A percentile compares a stretch with the other conserved stretches of the same genome.
Conservation (phyloP, 2,113 vertebrate species). For the Australoheros scitulus region DNA sequence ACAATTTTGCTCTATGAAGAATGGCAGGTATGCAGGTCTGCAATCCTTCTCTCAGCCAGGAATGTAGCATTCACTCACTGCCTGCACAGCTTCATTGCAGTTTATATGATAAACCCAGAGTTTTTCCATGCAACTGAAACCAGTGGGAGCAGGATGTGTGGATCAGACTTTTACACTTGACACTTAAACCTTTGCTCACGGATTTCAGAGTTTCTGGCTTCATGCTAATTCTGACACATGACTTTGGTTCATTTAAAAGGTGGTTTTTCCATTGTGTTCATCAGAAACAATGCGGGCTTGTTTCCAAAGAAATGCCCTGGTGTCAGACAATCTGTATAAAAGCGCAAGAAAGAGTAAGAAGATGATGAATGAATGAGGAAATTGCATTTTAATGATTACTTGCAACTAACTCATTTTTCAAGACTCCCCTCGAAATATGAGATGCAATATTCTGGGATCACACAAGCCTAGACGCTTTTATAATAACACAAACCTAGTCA, state of each 20-base stretch:
- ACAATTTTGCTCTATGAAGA: slow-evolving; percentile 29
- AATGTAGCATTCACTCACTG: slow-evolving; percentile 49
- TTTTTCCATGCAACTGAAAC: slow-evolving; percentile 36
- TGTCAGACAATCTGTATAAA: background rate
- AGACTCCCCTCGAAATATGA: background rate
- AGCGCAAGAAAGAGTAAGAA: background rate
- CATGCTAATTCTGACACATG: background rate
- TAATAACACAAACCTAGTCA: background rate
- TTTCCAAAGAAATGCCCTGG: background rate
- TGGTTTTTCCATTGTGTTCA: background rate
- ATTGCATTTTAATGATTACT: background rate
- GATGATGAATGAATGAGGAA: background rate
- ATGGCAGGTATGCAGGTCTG: slow-evolving; percentile 67
- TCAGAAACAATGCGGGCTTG: background rate
- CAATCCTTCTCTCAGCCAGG: slow-evolving; percentile 37
- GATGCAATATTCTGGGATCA: background rate
- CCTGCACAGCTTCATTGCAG: slow-evolving; percentile 25
- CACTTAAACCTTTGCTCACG: background rate
- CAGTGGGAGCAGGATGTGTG: background rate
- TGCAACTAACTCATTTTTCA: background rate
- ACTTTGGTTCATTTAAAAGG: background rate
- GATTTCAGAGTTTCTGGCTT: background rate
- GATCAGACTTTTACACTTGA: background rate
- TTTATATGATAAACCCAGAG: slow-evolving; percentile 49
- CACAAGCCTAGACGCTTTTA: background rate